Evolutionary conservation across 2,797 vertebrate genomes (phyloP), one percentile per base, ranked within the genome.

Genomic region (Arrhamphus sclerolepis): DNA sequence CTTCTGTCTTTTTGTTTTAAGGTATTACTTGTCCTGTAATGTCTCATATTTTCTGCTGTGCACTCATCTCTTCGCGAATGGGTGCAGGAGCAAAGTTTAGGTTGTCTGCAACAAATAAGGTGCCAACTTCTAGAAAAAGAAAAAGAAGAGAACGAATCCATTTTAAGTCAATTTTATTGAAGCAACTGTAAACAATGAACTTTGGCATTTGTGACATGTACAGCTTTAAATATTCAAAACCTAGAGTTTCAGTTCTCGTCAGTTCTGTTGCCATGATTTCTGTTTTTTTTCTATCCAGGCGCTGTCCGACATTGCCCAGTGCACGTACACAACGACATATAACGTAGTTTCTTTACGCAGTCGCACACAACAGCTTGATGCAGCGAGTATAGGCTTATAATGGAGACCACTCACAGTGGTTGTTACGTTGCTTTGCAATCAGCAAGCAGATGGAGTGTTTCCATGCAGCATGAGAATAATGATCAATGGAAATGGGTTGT

Each of bases 11-110:
- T 69, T 84, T 64, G 21, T 43, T 55, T 67, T 42, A 60, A 62
- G 55, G 46, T 49, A 47, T 52, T 62, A 66, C 70, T 60, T 78
- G 75, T 72, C 62, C 80, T 80, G 66, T 78, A 72, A 76, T 70
- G 78, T 68, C 42, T 62, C 44, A 62, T 46, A 62, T 46, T 75
- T 72, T 66, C 56, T 80, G 57, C 2, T 7, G 42, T 59, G 10
- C 16, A 50, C 46, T 48, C 28, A 67, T 18, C 19, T 18, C 49
- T 52, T 64, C 39, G 47, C 19, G 6, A 70, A 59, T 50, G 5
- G 48, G 7, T 38, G 34, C 13, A 38, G 34, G 14, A 4, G 11
- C 34, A 38, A 1, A 51, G 51, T 22, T 56, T 24, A 53, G 2
- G 42, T 58, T 60, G 48, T 46, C 58, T 61, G 41, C 41, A n/a